Evolutionary conservation across 2,113 vertebrate species (phyloP), one percentile per base, ranked within the genome.

Genomic region (Haemorhous mexicanus): DNA sequence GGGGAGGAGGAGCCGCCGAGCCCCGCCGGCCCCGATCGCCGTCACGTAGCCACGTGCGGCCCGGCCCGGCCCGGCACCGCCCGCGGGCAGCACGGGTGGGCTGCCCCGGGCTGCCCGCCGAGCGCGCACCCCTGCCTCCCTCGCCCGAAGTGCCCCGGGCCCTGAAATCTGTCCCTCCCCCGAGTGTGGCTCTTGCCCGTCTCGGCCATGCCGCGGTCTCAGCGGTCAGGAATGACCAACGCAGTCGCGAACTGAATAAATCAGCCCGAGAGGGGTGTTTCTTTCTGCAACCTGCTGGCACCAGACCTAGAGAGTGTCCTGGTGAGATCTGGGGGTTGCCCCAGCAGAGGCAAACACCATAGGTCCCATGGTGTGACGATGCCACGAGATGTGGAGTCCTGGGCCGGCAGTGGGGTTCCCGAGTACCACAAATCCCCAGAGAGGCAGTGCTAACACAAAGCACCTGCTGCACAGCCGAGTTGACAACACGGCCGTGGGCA

Each of bases 11-110:
- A 50, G 49, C 49, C 49, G 49, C 49, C 49, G 95, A 58, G 35
- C 59, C 59, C 59, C 61, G 97, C 98, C 98, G 98, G 97, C 98
- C 98, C 98, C 98, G 96, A 97, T 98, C 98, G 98, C 98, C 98
- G 97, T 99, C 98, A 99, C 98, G 98, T 98, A 98, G 95, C 98
- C 98, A 99, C 98, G 99, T 99, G 99, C 98, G 98, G 79, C 87
- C 84, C 97, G 39, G 97, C 97, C 98, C 88, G 58, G 67, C 61
- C 9, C 77, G 56, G 77, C 90, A 23, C 73, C 64, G n/a, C 84
- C 78, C 24, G 74, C 50, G 50, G 63, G 26, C 63, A 46, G 63
- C 12, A 23, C 70, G 8, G 52, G 23, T 9, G 43, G 49, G 52
- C 18, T 47, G 56, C 39, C n/a, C 46, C 41, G 41, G 49, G 43